phyloP scores from a whole-genome alignment of 2,113 vertebrate species.

The Gorsachius goisagi region DNA sequence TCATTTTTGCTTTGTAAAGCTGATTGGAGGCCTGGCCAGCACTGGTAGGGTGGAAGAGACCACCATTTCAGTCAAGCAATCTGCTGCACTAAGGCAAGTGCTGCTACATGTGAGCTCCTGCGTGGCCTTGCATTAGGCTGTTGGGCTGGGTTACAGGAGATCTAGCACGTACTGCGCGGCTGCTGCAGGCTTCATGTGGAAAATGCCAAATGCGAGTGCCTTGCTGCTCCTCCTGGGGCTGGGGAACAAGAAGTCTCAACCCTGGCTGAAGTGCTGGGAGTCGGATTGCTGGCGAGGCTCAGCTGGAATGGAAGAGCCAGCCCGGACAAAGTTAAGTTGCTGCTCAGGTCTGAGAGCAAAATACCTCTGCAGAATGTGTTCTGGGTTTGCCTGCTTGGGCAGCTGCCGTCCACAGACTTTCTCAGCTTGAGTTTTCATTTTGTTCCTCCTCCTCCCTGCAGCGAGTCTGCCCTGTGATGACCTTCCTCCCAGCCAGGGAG shows the following conservation, averaged over 20 bases:
- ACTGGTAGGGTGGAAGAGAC: background rate
- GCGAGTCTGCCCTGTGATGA: background rate
- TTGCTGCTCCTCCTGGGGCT: background rate
- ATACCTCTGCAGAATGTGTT: background rate
- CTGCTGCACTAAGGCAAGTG: background rate
- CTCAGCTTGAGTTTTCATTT: background rate
- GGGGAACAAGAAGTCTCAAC: background rate
- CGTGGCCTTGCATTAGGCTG: background rate
- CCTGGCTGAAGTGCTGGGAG: background rate
- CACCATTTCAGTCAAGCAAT: background rate
- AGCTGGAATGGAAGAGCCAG: slow-evolving; percentile 25
- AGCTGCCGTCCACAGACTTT: background rate
- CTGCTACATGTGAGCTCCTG: background rate
- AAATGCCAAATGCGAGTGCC: background rate
- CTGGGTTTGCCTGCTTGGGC: background rate
- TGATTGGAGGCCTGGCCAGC: background rate
- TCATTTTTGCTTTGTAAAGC: background rate
- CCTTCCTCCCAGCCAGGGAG: background rate
- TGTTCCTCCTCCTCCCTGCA: background rate
- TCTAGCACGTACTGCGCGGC: background rate
- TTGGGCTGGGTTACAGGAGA: background rate
- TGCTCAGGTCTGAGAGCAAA: background rate
- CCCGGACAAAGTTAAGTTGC: background rate
- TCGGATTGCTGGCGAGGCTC: background rate
- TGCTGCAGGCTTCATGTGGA: background rate